Evolutionary conservation across 37 sponge, comb jelly and placozoan species (phyloP).

Genomic region (Axinella damicornis): DNA sequence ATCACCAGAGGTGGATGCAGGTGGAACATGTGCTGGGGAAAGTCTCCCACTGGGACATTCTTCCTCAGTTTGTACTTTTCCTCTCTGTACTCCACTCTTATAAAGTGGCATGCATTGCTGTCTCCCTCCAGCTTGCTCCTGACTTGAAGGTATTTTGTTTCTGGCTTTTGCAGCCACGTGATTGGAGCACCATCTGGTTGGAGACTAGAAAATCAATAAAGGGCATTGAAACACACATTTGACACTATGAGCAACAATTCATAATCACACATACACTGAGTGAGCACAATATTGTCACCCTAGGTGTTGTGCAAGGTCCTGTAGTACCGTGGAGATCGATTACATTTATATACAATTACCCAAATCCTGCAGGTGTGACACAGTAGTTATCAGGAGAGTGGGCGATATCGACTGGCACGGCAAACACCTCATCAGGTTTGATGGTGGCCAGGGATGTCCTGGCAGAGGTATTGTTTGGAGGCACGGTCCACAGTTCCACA

Average conservation of each 20-base stretch:
- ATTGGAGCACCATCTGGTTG: constrained; percentile 1
- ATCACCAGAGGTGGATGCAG: constrained; percentile 70
- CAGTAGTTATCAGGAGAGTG: constrained; percentile 8
- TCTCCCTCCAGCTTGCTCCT: constrained; percentile 28
- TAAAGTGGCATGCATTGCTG: constrained; percentile 6
- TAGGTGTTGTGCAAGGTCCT: no score
- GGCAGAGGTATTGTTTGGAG: background rate
- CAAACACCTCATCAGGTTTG: constrained; percentile 40
- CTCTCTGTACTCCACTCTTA: constrained; percentile 32
- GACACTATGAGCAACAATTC: no score
- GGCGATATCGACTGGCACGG: constrained; percentile 50
- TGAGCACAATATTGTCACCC: no score
- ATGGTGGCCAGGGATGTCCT: background rate
- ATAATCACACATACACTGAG: background rate
- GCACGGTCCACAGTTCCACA: constrained; percentile 10
- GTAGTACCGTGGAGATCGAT: no score
- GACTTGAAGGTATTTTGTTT: constrained; percentile 6
- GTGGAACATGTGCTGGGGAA: constrained; percentile 77
- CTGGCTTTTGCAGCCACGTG: constrained; percentile 23
- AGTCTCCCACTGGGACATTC: constrained; percentile 25
- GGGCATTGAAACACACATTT: no score
- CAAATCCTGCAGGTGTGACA: constrained; percentile 49
- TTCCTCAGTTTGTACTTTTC: constrained; percentile 53
- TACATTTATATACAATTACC: constrained; percentile 28
- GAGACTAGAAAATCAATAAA: background rate